Evolutionary conservation across 2,888 invertebrate species (phyloP).

Genomic region (Acanthosepion lycidas): DNA sequence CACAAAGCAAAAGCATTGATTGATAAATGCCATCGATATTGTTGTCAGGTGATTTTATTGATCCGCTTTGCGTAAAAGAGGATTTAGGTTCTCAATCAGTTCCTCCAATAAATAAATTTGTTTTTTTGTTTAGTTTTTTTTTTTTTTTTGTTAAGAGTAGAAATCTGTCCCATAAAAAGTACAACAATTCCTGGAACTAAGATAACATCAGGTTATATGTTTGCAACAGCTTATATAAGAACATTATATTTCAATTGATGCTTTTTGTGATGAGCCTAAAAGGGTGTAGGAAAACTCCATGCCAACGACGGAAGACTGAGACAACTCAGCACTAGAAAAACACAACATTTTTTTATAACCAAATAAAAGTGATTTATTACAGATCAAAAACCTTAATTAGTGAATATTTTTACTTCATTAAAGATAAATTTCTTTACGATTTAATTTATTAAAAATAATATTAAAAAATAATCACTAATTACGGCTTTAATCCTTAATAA

Average conservation of each 20-base stretch:
- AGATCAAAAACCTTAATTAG: no score
- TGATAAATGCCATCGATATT: not conserved
- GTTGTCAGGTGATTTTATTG: not conserved
- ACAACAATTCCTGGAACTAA: not conserved
- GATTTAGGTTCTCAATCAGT: not conserved
- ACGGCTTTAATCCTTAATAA: no score
- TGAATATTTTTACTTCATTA: no score
- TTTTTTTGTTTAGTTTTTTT: not conserved
- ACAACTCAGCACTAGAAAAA: no score
- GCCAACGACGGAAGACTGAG: no score
- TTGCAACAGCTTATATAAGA: not conserved
- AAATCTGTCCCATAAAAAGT: not conserved
- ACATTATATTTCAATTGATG: not conserved
- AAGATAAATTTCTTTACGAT: no score
- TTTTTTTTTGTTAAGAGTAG: not conserved
- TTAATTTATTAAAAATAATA: no score
- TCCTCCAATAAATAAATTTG: not conserved
- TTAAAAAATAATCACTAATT: no score
- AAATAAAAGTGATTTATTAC: no score
- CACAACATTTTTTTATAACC: no score
- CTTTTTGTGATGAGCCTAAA: no score
- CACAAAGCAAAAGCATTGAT: not conserved
- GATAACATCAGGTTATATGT: constrained; percentile 2
- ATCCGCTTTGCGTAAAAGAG: not conserved
- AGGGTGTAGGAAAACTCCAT: no score